These are phyloP conservation scores for Plebejus anna DNA, from an alignment of 2,888 invertebrate species.

Conservation along the genomic window DNA sequence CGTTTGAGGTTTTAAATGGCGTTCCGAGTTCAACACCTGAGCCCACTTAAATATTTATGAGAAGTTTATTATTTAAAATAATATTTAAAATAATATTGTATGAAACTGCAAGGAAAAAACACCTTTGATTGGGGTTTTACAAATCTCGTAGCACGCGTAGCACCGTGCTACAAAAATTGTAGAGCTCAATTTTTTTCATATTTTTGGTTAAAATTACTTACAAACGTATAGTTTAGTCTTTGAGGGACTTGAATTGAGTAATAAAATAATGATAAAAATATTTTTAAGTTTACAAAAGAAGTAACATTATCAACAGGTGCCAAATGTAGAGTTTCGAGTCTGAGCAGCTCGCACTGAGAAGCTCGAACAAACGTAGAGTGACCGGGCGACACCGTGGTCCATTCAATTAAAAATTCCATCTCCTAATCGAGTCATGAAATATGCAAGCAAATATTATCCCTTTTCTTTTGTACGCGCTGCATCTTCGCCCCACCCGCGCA, in stretches of 20 bases:
- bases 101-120: neutral
- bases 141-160: slow-evolving; percentile 40
- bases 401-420: slow-evolving; percentile 80
- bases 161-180: slow-evolving; percentile 37
- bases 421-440: slow-evolving; percentile 80
- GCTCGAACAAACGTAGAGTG: slow-evolving; percentile 49
- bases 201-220: neutral
- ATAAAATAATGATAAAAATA: neutral
- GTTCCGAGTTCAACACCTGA: slow-evolving; percentile 15
- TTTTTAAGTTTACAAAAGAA: neutral
- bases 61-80: slow-evolving; percentile 17
- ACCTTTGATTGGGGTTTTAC: slow-evolving; percentile 30
- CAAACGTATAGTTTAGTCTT: neutral
- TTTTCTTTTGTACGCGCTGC: slow-evolving; percentile 79
- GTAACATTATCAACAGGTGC: slow-evolving; percentile 1
- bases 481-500: slow-evolving; percentile 80
- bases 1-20: slow-evolving; percentile 20
- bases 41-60: slow-evolving; percentile 16
- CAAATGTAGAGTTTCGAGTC: slow-evolving; percentile 22
- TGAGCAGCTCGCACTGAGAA: slow-evolving; percentile 12
- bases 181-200: neutral
- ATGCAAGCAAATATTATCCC: slow-evolving; percentile 80
- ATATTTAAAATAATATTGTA: slow-evolving; percentile 7
- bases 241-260: neutral
- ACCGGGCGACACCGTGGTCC: slow-evolving; percentile 65